phyloP scores from a whole-genome alignment of 2,888 invertebrate genomes.

The Portevinia maculata region DNA sequence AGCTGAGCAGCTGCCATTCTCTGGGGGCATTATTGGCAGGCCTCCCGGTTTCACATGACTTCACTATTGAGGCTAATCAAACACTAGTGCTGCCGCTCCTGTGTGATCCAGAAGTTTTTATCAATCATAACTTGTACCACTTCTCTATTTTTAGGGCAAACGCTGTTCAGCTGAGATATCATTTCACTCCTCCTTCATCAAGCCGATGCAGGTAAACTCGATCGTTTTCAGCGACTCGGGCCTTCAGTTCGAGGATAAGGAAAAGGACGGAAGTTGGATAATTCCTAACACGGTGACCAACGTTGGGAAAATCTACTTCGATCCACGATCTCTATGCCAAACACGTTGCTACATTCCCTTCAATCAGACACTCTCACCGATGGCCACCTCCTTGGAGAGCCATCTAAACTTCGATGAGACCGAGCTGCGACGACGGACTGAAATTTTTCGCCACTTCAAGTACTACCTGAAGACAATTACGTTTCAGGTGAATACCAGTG shows the following conservation, averaged over 20 bases:
- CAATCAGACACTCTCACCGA: conserved; percentile 67
- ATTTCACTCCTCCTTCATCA: conserved; percentile 91
- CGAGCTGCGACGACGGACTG: conserved; percentile 80
- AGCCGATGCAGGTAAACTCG: conserved; percentile 88
- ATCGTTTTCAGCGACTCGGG: conserved; percentile 85
- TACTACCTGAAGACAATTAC: conserved; percentile 80
- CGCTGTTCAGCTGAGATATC: conserved; percentile 90
- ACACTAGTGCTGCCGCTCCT: no score
- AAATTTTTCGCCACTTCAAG: conserved; percentile 80
- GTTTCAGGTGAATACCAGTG: conserved; percentile 80
- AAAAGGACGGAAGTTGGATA: conserved; percentile 82
- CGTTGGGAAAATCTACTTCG: conserved; percentile 87
- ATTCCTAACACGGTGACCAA: conserved; percentile 83
- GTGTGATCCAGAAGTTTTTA: not conserved
- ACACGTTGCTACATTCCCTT: conserved; percentile 79
- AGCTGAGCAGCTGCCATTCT: no score
- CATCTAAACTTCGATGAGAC: conserved; percentile 80
- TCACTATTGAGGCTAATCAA: no score
- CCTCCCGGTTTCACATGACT: no score
- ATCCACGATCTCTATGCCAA: conserved; percentile 89
- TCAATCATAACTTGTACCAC: no score
- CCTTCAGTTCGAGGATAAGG: conserved; percentile 84
- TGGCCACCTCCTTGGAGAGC: conserved; percentile 72
- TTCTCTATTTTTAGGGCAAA: conserved; percentile 85
- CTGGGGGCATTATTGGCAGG: no score